Conservation (phyloP, 2,888 invertebrate species). For the Colletes collaris region DNA sequence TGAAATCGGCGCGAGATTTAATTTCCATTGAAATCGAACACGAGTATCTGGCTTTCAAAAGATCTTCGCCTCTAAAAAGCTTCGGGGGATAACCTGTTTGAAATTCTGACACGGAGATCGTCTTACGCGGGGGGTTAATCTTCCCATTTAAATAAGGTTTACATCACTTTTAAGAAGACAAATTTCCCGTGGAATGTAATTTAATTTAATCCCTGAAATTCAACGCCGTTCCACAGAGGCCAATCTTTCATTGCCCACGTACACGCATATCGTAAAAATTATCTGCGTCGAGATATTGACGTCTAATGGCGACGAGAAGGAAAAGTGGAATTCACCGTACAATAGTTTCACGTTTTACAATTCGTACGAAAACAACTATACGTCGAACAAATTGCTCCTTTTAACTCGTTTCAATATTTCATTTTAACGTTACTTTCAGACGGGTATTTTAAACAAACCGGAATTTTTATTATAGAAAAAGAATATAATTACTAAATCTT, state of each 20-base stretch:
- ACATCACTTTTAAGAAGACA: neutral
- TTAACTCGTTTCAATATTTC: no score
- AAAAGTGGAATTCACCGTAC: no score
- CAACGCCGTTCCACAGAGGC: neutral
- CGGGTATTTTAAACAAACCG: no score
- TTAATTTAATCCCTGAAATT: slow-evolving; percentile 23
- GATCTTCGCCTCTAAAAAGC: neutral
- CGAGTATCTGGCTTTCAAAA: neutral
- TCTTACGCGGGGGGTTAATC: neutral
- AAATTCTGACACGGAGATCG: slow-evolving; percentile 4
- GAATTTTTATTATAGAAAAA: no score
- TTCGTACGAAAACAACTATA: no score
- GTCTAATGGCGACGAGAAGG: slow-evolving; percentile 1
- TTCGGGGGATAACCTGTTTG: slow-evolving; percentile 4
- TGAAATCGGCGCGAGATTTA: neutral
- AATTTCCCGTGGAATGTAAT: slow-evolving; percentile 13
- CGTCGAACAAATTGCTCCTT: no score
- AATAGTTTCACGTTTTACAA: no score
- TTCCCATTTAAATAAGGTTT: slow-evolving; percentile 21
- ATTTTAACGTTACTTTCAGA: no score
- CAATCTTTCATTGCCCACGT: neutral
- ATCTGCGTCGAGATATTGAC: neutral
- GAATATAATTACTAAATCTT: no score
- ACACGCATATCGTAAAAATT: neutral
- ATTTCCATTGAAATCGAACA: slow-evolving; percentile 18